Evolutionary conservation across 2,113 vertebrate genomes (phyloP).

Genomic region (Trachemys scripta): DNA sequence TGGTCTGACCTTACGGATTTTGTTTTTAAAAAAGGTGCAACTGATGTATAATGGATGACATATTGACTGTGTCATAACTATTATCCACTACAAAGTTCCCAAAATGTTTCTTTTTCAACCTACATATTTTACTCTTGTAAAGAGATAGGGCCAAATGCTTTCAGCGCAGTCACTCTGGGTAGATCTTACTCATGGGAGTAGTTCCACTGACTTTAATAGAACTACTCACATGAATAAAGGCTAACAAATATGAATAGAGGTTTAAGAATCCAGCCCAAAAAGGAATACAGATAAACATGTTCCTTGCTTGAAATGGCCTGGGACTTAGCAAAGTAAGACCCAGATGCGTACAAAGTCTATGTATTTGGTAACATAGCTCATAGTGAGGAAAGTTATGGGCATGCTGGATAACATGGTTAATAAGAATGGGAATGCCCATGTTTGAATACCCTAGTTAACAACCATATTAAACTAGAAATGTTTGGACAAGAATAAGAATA

Average conservation of each 20-base stretch:
- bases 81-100: not conserved
- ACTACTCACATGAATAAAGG: not conserved
- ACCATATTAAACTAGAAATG: not conserved
- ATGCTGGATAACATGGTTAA: not conserved
- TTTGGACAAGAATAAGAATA: accelerated
- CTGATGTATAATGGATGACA: not conserved
- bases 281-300: not conserved
- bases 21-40: not conserved
- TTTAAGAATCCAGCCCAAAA: not conserved
- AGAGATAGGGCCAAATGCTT: not conserved
- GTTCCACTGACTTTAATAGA: not conserved
- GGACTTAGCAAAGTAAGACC: not conserved
- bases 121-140: not conserved
- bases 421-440: accelerated
- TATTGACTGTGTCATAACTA: not conserved
- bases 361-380: not conserved
- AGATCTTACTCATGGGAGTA: not conserved
- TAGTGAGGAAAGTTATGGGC: not conserved
- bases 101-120: not conserved
- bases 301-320: not conserved
- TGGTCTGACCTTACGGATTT: not conserved
- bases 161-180: not conserved
- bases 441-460: not conserved
- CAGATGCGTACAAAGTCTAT: accelerated
- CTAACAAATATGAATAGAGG: not conserved